These are phyloP conservation scores for Diadophis punctatus DNA, from an alignment of 2,113 vertebrate species.

Conservation along the genomic window DNA sequence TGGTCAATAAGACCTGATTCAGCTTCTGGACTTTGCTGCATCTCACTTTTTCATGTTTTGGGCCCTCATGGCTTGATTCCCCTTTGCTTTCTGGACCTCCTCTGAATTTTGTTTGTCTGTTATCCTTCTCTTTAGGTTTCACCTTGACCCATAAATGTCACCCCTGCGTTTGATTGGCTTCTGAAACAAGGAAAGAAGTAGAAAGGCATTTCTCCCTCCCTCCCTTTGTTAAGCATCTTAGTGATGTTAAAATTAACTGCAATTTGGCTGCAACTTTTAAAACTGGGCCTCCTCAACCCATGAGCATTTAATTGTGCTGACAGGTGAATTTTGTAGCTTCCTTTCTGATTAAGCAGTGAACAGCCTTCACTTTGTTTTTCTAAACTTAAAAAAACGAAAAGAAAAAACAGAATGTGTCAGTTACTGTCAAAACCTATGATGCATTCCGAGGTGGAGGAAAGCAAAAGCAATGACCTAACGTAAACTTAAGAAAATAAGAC, in stretches of 20 bases:
- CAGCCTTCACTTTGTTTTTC: slow-evolving; percentile 9
- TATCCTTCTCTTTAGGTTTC: not conserved
- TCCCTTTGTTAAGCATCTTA: not conserved
- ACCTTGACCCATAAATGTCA: not conserved
- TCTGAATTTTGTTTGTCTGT: not conserved
- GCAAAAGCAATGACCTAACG: not conserved
- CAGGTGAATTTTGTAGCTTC: slow-evolving; percentile 6
- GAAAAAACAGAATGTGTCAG: not conserved
- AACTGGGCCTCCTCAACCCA: not conserved
- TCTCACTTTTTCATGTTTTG: not conserved
- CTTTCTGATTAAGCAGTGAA: slow-evolving; percentile 18
- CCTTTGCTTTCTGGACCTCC: not conserved
- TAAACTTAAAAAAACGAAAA: not conserved
- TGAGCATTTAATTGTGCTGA: not conserved
- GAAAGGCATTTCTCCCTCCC: not conserved
- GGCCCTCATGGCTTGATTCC: not conserved
- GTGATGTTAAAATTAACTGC: not conserved
- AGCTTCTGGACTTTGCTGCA: not conserved
- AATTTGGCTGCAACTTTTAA: not conserved
- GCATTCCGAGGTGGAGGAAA: not conserved
- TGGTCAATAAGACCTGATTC: not conserved
- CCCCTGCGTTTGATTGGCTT: not conserved
- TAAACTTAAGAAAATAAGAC: slow-evolving; percentile 11
- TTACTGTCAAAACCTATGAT: slow-evolving; percentile 4
- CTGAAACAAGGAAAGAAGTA: not conserved